phyloP scores from a whole-genome alignment of 2,888 invertebrate species.

The Diaperis boleti region DNA sequence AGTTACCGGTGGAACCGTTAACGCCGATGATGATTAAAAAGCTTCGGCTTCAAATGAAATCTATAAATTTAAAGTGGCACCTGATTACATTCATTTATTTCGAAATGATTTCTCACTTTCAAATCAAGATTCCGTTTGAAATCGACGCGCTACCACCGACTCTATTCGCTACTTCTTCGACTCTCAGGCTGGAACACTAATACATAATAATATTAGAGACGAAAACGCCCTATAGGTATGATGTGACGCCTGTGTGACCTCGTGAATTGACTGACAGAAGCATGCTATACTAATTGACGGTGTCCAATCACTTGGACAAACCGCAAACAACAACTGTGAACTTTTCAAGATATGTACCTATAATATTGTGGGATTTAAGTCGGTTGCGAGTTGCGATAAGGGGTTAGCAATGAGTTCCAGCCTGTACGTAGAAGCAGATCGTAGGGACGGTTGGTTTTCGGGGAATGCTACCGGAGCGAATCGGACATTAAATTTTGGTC shows the following conservation, averaged over 20 bases:
- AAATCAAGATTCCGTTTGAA: constrained; percentile 35
- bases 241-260: no score
- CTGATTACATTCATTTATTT: constrained; percentile 36
- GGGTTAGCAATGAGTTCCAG: background rate
- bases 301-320: background rate
- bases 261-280: background rate
- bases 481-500: no score
- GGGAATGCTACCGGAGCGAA: constrained; percentile 32
- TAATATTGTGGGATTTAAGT: no score
- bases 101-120: constrained; percentile 38
- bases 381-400: background rate
- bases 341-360: no score
- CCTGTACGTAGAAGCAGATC: background rate
- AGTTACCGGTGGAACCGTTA: constrained; percentile 41
- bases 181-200: background rate
- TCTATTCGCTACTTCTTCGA: background rate
- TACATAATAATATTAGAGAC: no score
- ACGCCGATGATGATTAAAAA: constrained; percentile 34
- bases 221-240: no score
- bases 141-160: constrained; percentile 10
- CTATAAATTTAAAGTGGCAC: constrained; percentile 41
- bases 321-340: no score
- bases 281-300: background rate
- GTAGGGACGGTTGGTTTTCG: background rate
- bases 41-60: constrained; percentile 42